Evolutionary conservation across 64 coral and sea anemone genomes (phyloP).

Genomic region (Actinia equina): DNA sequence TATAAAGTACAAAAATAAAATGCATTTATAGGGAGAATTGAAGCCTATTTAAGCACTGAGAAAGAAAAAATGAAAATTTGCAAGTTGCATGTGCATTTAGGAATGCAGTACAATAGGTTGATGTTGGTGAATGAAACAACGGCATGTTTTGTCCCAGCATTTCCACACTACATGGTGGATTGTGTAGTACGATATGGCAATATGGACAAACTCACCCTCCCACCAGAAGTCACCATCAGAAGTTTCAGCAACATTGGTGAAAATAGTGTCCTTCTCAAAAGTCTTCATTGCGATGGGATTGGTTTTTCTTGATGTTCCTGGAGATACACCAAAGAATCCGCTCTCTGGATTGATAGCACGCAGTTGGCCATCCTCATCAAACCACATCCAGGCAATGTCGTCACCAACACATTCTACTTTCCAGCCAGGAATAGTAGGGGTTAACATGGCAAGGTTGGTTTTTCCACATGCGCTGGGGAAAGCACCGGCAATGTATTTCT

Average conservation of each 20-base stretch:
- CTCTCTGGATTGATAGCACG: conserved; percentile 88
- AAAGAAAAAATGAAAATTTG: too few relatives aligned
- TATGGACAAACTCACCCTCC: conserved; percentile 61
- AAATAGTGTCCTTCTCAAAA: conserved; percentile 92
- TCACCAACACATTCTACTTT: conserved; percentile 98
- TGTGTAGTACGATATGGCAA: too few relatives aligned
- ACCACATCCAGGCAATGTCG: conserved; percentile 99
- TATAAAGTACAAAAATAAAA: too few relatives aligned
- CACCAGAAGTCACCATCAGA: conserved; percentile 97
- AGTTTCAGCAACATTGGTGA: conserved; percentile 94
- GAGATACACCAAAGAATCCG: conserved; percentile 98
- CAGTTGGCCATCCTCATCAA: conserved; percentile 82
- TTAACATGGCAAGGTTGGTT: conserved; percentile 98
- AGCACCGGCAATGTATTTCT: conserved; percentile 94
- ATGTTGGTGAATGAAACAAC: too few relatives aligned
- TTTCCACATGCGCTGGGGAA: conserved; percentile 98
- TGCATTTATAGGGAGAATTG: too few relatives aligned
- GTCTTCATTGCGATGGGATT: conserved; percentile 95
- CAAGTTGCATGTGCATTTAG: too few relatives aligned
- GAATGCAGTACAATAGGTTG: too few relatives aligned
- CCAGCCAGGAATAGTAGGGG: conserved; percentile 86
- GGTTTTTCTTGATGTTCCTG: conserved; percentile 71
- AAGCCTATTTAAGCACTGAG: too few relatives aligned
- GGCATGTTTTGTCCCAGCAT: too few relatives aligned
- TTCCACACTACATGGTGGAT: too few relatives aligned